phyloP scores from a whole-genome alignment of 2,888 invertebrate species.

The Orgyia antiqua region DNA sequence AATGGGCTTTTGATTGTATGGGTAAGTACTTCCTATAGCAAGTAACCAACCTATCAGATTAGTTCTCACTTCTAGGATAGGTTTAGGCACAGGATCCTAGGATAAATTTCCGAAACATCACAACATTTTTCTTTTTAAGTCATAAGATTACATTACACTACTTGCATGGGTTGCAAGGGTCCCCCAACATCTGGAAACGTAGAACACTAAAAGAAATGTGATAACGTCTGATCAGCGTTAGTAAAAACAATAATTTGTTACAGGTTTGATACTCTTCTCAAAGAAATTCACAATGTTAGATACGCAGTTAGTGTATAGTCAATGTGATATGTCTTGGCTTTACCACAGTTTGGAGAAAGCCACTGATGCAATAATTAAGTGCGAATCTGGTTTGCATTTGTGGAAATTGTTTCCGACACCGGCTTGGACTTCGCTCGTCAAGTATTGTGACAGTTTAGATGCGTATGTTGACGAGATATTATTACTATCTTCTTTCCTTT shows the following conservation, averaged over 20 bases:
- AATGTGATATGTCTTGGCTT: conserved; percentile 76
- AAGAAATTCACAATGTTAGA: conserved; percentile 81
- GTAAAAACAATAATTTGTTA: conserved; percentile 1
- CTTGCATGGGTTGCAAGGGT: too few relatives aligned
- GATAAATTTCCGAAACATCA: too few relatives aligned
- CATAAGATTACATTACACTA: too few relatives aligned
- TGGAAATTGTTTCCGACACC: conserved; percentile 82
- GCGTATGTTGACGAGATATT: conserved; percentile 46
- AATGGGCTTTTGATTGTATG: conserved; percentile 84
- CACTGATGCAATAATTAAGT: conserved; percentile 77
- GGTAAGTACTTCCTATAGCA: too few relatives aligned
- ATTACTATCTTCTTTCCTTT: too few relatives aligned
- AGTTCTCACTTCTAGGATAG: too few relatives aligned
- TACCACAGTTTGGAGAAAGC: conserved; percentile 77
- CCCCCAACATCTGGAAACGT: too few relatives aligned
- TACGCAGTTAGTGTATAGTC: conserved; percentile 63
- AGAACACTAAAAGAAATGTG: too few relatives aligned
- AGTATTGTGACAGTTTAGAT: conserved; percentile 80
- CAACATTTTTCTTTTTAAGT: too few relatives aligned
- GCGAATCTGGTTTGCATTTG: conserved; percentile 81
- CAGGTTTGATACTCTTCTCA: conserved; percentile 70
- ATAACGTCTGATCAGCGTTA: too few relatives aligned
- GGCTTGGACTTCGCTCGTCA: conserved; percentile 75
- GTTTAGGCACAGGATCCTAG: too few relatives aligned
- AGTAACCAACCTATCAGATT: too few relatives aligned